Conservation (phyloP, 2,888 invertebrate species). For the Carpatolechia fugitivella region DNA sequence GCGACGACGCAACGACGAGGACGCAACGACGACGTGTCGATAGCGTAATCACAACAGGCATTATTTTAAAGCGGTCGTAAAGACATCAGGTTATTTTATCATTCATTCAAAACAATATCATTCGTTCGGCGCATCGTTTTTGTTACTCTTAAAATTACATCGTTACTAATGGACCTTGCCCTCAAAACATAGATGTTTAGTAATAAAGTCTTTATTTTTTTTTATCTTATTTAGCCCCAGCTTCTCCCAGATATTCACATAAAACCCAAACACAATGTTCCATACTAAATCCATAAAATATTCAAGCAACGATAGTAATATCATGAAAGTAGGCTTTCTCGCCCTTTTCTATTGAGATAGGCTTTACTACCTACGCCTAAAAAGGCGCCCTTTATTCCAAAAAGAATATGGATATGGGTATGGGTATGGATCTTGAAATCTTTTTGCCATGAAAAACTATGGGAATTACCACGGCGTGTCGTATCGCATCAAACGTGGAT, state of each 20-base stretch:
- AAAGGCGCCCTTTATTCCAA: constrained; percentile 20
- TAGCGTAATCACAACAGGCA: too few species aligned
- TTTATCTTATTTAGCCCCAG: neutral
- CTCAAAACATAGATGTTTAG: neutral
- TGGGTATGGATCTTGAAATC: constrained; percentile 26
- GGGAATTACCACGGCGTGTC: constrained; percentile 24
- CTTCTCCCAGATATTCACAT: neutral
- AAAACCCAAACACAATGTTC: neutral
- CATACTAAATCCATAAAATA: neutral
- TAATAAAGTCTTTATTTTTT: neutral
- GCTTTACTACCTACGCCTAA: constrained; percentile 1
- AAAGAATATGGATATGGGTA: constrained; percentile 19
- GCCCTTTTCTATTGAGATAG: constrained; percentile 4
- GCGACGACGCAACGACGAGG: too few species aligned
- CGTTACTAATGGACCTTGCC: too few species aligned
- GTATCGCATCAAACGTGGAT: constrained; percentile 33
- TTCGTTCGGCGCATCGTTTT: too few species aligned
- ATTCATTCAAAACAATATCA: too few species aligned
- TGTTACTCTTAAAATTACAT: too few species aligned
- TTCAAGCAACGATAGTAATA: neutral
- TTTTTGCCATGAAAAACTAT: constrained; percentile 32
- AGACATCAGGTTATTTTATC: too few species aligned
- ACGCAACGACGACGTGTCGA: too few species aligned
- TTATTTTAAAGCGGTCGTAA: too few species aligned
- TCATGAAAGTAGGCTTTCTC: neutral